These are phyloP conservation scores for Bufotes viridis DNA, from an alignment of 2,797 vertebrate species.

Conservation along the genomic window DNA sequence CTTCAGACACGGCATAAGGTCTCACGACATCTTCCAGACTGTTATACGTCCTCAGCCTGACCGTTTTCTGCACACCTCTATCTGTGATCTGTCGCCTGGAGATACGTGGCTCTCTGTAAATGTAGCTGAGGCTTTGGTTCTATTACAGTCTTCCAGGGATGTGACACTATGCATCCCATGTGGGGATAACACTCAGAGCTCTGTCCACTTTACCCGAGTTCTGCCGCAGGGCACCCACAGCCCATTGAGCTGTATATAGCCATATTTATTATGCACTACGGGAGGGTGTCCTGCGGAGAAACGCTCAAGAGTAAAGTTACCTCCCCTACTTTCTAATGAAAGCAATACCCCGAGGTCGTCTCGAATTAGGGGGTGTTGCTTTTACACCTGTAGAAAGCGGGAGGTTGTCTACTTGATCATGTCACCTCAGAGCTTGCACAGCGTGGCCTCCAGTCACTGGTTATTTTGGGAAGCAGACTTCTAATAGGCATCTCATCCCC, in stretches of 20 bases:
- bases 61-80: not conserved
- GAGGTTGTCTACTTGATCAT: not conserved
- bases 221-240: not conserved
- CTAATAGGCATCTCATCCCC: not conserved
- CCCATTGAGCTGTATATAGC: slow-evolving; percentile 59
- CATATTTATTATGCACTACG: slow-evolving; percentile 55
- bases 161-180: not conserved
- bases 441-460: not conserved
- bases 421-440: not conserved
- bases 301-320: not conserved
- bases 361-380: not conserved
- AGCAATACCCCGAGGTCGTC: not conserved
- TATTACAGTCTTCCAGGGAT: slow-evolving; percentile 44
- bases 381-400: not conserved
- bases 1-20: not conserved
- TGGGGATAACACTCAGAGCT: slow-evolving; percentile 6
- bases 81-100: not conserved
- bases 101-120: not conserved
- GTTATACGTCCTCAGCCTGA: not conserved
- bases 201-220: not conserved
- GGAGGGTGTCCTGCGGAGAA: slow-evolving; percentile 39
- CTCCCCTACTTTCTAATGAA: not conserved
- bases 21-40: not conserved
- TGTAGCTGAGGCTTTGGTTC: slow-evolving; percentile 4
- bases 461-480: not conserved